Conservation (phyloP, 2,888 invertebrate species). For the Mayetiola destructor region DNA sequence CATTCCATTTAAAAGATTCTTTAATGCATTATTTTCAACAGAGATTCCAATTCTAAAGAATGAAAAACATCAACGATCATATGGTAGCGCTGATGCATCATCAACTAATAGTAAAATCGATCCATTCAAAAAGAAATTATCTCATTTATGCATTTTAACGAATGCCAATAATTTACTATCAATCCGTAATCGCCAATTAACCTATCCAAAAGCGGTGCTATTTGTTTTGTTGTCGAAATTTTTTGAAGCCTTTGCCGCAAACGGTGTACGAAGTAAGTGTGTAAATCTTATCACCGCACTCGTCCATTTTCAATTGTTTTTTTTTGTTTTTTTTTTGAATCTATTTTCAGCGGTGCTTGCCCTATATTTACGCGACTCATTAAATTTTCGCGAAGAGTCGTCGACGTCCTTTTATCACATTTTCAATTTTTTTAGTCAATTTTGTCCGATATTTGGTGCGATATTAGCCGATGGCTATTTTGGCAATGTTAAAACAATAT, state of each 20-base stretch:
- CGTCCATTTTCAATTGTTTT: background rate
- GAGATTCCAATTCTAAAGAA: background rate
- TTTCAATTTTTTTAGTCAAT: constrained; percentile 47
- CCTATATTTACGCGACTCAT: constrained; percentile 43
- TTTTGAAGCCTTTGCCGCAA: constrained; percentile 35
- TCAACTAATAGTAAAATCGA: background rate
- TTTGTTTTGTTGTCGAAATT: constrained; percentile 32
- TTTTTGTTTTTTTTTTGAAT: constrained; percentile 19
- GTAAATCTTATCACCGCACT: background rate
- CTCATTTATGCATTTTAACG: background rate
- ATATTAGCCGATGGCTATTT: constrained; percentile 48
- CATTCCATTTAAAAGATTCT: too few relatives aligned
- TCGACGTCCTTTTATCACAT: constrained; percentile 45
- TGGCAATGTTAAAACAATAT: constrained; percentile 42
- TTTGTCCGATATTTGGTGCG: constrained; percentile 49
- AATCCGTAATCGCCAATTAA: background rate
- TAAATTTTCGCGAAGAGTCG: constrained; percentile 37
- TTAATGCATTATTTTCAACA: too few relatives aligned
- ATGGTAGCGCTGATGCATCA: background rate
- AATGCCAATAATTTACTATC: background rate
- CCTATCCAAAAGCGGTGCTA: constrained; percentile 31
- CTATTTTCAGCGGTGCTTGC: constrained; percentile 42
- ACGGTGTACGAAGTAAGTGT: constrained; percentile 33
- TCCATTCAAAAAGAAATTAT: background rate
- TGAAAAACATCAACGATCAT: background rate